phyloP scores from a whole-genome alignment of 2,888 invertebrate genomes.

The Melieria picta region DNA sequence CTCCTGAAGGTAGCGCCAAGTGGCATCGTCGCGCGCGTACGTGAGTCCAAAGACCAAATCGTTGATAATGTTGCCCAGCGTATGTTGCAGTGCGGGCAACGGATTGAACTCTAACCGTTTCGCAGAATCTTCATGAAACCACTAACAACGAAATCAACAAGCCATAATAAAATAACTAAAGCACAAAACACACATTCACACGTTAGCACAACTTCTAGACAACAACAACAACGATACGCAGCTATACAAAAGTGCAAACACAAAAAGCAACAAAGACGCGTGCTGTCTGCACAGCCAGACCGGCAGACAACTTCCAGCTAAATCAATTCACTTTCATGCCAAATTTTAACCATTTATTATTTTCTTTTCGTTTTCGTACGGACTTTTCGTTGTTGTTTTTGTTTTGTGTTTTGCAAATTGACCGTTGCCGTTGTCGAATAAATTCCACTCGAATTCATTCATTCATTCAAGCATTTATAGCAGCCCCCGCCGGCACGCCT shows the following conservation, averaged over 20 bases:
- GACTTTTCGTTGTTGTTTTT: not conserved
- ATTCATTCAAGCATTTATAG: conserved; percentile 21
- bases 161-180: not conserved
- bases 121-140: conserved; percentile 47
- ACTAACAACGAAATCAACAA: conserved; percentile 37
- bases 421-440: not conserved
- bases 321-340: not conserved
- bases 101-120: conserved; percentile 62
- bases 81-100: conserved; percentile 68
- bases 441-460: not conserved
- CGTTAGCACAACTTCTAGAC: not conserved
- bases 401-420: not conserved
- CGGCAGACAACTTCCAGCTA: conserved; percentile 17
- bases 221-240: not conserved
- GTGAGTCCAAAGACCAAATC: conserved; percentile 80
- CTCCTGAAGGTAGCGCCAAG: conserved; percentile 80
- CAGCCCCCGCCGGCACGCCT: not conserved
- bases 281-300: not conserved
- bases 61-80: conserved; percentile 81
- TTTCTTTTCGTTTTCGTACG: too few relatives aligned
- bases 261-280: conserved; percentile 16
- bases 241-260: not conserved
- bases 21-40: conserved; percentile 75
- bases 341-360: too few relatives aligned
- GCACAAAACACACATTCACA: conserved; percentile 19